These are phyloP conservation scores for Parnassius apollo DNA, from an alignment of 2,888 invertebrate species.

Conservation along the genomic window DNA sequence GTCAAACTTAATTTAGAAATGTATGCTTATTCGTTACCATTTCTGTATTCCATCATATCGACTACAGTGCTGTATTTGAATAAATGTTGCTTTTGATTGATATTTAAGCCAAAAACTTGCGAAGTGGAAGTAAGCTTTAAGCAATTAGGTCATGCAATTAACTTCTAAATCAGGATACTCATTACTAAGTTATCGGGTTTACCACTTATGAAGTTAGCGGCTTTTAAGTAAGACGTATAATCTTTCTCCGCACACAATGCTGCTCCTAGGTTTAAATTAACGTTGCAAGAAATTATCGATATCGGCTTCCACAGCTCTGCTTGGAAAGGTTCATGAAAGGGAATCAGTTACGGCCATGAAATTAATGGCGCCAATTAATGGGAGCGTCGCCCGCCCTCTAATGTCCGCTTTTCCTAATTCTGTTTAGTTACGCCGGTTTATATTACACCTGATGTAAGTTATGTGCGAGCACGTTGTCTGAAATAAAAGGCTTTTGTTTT, in stretches of 20 bases:
- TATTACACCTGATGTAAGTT: conserved; percentile 16
- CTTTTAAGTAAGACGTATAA: neutral
- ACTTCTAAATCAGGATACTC: no score
- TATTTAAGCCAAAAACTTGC: no score
- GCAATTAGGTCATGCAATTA: no score
- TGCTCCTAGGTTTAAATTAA: neutral
- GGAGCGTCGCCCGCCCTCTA: conserved; percentile 40
- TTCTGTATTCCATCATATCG: no score
- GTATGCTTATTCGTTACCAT: no score
- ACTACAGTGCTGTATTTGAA: neutral
- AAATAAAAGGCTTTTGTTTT: neutral
- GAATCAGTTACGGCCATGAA: conserved; percentile 56
- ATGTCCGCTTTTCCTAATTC: conserved; percentile 53
- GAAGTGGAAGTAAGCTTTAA: no score
- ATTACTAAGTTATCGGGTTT: no score
- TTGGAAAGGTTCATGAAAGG: conserved; percentile 20
- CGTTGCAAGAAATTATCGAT: conserved; percentile 8
- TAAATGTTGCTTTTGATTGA: neutral
- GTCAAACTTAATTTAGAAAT: no score
- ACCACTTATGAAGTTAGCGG: neutral
- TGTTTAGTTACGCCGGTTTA: conserved; percentile 16
- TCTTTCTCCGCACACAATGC: neutral
- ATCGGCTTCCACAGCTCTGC: conserved; percentile 3
- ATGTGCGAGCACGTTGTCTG: neutral
- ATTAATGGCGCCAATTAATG: conserved; percentile 68